Evolutionary conservation across 2,888 invertebrate species (phyloP).

Genomic region (Andrena fulva): DNA sequence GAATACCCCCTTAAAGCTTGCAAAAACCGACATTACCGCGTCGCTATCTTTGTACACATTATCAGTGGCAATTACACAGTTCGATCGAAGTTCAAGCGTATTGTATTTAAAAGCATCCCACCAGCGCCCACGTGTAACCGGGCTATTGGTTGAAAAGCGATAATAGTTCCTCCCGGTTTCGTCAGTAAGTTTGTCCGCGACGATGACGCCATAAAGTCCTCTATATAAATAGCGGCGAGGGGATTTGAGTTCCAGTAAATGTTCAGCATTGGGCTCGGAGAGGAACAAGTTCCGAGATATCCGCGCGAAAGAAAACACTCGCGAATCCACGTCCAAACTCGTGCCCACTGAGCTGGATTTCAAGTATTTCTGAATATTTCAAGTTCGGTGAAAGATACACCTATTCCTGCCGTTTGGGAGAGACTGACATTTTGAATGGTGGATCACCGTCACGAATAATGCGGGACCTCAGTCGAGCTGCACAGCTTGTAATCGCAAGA

Average conservation of each 20-base stretch:
- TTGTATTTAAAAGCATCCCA: neutral
- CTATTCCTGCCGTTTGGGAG: no score
- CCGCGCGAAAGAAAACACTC: neutral
- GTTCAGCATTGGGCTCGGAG: neutral
- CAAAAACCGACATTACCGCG: no score
- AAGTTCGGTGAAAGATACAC: no score
- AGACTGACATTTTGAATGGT: no score
- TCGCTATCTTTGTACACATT: neutral
- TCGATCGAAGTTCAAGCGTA: constrained; percentile 3
- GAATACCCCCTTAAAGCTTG: no score
- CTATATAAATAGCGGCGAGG: constrained; percentile 27
- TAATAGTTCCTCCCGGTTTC: constrained; percentile 10
- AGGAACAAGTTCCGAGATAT: neutral
- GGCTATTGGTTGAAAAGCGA: constrained; percentile 9
- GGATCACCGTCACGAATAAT: no score
- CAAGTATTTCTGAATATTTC: no score
- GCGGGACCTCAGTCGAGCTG: no score
- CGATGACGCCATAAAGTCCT: neutral
- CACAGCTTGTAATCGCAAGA: no score
- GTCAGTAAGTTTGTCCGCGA: neutral
- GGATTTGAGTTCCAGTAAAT: neutral
- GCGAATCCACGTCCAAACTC: no score
- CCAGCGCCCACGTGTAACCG: neutral
- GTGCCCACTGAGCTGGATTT: no score
- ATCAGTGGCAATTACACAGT: neutral